Evolutionary conservation across 2,888 invertebrate genomes (phyloP).

Genomic region (Venusia cambrica): DNA sequence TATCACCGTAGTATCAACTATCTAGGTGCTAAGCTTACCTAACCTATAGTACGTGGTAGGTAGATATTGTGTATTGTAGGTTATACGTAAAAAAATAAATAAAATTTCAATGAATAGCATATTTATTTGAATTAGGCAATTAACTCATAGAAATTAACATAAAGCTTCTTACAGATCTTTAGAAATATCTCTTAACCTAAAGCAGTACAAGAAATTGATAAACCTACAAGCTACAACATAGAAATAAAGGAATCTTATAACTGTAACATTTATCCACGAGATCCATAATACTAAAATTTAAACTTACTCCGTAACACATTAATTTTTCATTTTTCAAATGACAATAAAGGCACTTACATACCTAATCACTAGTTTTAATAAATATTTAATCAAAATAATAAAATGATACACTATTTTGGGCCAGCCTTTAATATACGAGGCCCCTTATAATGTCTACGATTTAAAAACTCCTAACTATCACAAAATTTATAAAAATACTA

Average conservation of each 20-base stretch:
- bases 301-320: conserved; percentile 30
- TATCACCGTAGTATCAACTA: too few species aligned
- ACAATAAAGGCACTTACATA: conserved; percentile 30
- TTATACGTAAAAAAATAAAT: not conserved
- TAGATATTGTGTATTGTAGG: too few species aligned
- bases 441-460: conserved; percentile 12
- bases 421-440: conserved; percentile 20
- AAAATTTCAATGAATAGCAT: conserved; percentile 22
- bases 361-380: conserved; percentile 27
- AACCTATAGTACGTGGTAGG: too few species aligned
- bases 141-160: conserved; percentile 21
- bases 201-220: conserved; percentile 24
- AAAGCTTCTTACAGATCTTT: conserved; percentile 18
- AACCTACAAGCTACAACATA: conserved; percentile 16
- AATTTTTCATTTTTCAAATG: conserved; percentile 40
- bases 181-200: conserved; percentile 21
- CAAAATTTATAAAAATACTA: conserved; percentile 62
- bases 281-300: conserved; percentile 37
- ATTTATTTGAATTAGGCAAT: conserved; percentile 20
- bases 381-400: conserved; percentile 21
- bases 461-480: conserved; percentile 50
- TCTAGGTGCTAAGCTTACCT: too few species aligned
- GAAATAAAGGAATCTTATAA: conserved; percentile 27
- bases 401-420: conserved; percentile 18
- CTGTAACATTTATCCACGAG: conserved; percentile 37